These are phyloP conservation scores for Trichomycterus rosablanca DNA, from an alignment of 2,113 vertebrate genomes.

Conservation along the genomic window DNA sequence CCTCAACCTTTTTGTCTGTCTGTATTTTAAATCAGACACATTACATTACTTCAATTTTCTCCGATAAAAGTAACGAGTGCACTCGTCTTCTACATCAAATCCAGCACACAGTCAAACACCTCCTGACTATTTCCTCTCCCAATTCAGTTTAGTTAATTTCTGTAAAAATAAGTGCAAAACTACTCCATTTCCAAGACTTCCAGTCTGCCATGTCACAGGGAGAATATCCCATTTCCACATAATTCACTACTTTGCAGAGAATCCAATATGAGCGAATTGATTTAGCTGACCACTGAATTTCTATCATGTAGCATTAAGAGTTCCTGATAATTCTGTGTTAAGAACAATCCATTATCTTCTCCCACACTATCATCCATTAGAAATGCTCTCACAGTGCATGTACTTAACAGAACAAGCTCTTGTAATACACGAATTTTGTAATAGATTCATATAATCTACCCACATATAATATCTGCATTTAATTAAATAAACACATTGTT, in stretches of 20 bases:
- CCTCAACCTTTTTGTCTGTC: too few relatives aligned
- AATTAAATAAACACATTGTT: too few relatives aligned
- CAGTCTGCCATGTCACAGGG: neutral
- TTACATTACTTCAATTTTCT: too few relatives aligned
- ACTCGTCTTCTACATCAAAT: too few relatives aligned
- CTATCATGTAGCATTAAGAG: conserved; percentile 2
- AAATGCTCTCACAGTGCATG: neutral
- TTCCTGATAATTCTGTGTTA: neutral
- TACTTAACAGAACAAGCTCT: too few relatives aligned
- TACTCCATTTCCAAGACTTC: neutral
- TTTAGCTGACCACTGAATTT: neutral
- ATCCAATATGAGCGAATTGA: neutral
- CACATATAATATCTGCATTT: too few relatives aligned
- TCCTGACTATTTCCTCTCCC: neutral
- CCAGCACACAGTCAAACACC: too few relatives aligned
- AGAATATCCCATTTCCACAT: conserved; percentile 12
- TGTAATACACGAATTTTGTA: too few relatives aligned
- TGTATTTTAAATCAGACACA: too few relatives aligned
- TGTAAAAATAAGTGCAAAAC: neutral
- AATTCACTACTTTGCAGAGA: conserved; percentile 13
- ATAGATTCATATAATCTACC: too few relatives aligned
- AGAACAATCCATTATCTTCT: conserved; percentile 1
- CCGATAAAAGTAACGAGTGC: too few relatives aligned
- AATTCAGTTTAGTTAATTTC: conserved; percentile 1
- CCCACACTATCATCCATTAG: conserved; percentile 8